Evolutionary conservation across 2,113 vertebrate genomes (phyloP), one percentile per base, ranked within the genome.

Genomic region (Scopus umbretta): DNA sequence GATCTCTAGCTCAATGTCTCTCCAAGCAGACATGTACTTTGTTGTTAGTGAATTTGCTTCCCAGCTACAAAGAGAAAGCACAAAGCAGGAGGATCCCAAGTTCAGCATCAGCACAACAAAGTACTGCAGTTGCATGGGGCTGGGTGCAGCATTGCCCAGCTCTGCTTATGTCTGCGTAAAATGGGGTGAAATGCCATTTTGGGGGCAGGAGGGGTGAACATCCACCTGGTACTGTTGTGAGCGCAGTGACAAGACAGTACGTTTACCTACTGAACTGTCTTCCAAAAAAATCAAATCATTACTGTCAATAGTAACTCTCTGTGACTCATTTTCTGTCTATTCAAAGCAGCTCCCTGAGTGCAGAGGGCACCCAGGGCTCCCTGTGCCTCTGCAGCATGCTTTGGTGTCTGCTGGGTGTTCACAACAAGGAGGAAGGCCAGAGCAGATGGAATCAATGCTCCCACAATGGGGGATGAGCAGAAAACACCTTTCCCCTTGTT

Each of bases 121-220:
- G 63, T 22, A 17, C 34, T 13, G 52, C 0, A 0, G 62, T 47
- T 7, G 4, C 38, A 50, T 2, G 3, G 49, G 43, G 47, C 26
- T 23, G 22, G 76, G 50, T 20, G 14, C 75, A 42, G 52, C 50
- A 0, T 4, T 30, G 29, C 52, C 65, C 81, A 67, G 70, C 49
- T 62, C 65, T 68, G 53, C 78, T 70, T 26, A 3, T 27, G 17
- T 38, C 67, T 63, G 65, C 2, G 6, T 29, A 11, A 22, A 75
- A 29, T 5, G n/a, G 29, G 45, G 38, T 9, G 65, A 62, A 70
- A 61, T 36, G 59, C 68, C 63, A 63, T 3, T 4, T 1, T 43
- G 62, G 55, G 87, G 76, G 38, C 88, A 82, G 62, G 34, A 76
- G 59, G 55, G 50, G 67, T 73, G 80, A 78, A 21, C 67, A 86